Conservation (phyloP, 2,113 vertebrate genomes). For the Anhinga rufa region DNA sequence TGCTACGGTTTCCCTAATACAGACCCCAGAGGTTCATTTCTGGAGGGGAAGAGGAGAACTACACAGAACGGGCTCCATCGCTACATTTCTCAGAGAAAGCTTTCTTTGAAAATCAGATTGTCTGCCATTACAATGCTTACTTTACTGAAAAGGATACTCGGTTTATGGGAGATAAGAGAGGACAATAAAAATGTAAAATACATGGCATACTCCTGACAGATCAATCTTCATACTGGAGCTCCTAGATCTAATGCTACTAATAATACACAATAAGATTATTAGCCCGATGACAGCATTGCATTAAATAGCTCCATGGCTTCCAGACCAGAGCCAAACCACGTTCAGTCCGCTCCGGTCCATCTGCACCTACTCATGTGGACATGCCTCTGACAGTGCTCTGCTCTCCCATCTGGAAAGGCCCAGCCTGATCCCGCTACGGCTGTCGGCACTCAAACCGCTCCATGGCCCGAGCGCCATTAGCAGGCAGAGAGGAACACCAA, state of each 20-base stretch:
- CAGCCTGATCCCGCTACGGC: not conserved
- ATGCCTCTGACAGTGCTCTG: constrained; percentile 11
- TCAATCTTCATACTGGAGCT: not conserved
- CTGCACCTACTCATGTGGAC: constrained; percentile 36
- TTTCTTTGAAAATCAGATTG: not conserved
- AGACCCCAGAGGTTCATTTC: not conserved
- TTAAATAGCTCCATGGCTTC: not conserved
- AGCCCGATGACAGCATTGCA: not conserved
- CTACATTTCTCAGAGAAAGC: not conserved
- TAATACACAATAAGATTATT: not conserved
- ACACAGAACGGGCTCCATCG: not conserved
- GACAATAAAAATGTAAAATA: not conserved
- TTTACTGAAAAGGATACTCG: not conserved
- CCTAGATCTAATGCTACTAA: not conserved
- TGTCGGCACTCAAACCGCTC: constrained; percentile 14
- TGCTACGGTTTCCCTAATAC: not conserved
- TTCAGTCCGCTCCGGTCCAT: not conserved
- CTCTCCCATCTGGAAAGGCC: not conserved
- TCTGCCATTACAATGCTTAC: not conserved
- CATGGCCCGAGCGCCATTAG: rapidly evolving
- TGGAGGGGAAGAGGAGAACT: not conserved
- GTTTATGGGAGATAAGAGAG: not conserved
- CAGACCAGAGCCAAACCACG: not conserved
- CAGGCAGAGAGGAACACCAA: not conserved
- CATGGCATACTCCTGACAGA: not conserved